Conservation (phyloP, 2,797 vertebrate species). For the Darevskia nairensis region DNA sequence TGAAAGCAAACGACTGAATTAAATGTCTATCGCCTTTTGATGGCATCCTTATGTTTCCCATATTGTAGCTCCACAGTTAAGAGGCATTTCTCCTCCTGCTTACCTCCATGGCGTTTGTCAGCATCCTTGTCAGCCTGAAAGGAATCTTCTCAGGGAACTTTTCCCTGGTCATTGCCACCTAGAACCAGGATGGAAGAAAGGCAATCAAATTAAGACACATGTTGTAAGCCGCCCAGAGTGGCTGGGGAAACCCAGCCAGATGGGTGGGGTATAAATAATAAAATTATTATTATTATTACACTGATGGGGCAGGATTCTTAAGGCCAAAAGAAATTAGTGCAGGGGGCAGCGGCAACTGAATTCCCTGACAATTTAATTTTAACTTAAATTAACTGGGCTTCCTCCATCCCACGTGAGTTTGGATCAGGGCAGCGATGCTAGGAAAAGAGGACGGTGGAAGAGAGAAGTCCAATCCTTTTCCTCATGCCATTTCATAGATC, state of each 20-base stretch:
- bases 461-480: too few species aligned
- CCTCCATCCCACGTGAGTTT: background rate
- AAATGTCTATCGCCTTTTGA: background rate
- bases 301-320: background rate
- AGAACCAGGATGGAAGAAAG: slow-evolving; percentile 4
- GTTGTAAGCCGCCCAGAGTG: too few species aligned
- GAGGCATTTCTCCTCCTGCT: background rate
- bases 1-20: background rate
- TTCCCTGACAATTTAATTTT: background rate
- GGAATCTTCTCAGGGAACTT: slow-evolving; percentile 99
- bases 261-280: too few species aligned
- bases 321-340: background rate
- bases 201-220: slow-evolving; percentile 2
- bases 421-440: background rate
- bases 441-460: background rate
- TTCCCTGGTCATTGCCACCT: slow-evolving; percentile 99
- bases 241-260: too few species aligned
- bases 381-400: background rate
- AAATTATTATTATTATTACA: too few species aligned
- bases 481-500: background rate
- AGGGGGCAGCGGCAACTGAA: background rate
- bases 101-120: slow-evolving; percentile 99
- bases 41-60: background rate
- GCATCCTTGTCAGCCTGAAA: slow-evolving; percentile 95
- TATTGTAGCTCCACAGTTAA: background rate